These are phyloP conservation scores for Tetragonula clypearis DNA, from an alignment of 1,140 invertebrate species.

Conservation along the genomic window DNA sequence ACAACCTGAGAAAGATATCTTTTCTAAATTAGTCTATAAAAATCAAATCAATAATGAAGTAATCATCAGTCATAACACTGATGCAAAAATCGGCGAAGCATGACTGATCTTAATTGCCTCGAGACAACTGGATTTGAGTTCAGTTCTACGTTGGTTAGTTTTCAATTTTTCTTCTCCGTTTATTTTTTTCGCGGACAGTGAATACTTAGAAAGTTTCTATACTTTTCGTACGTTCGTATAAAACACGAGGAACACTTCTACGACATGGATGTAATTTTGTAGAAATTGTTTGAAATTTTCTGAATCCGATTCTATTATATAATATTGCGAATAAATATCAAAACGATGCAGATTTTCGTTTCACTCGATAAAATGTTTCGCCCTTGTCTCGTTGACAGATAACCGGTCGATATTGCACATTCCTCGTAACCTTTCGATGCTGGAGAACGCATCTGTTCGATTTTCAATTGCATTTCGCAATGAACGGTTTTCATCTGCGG, in stretches of 20 bases:
- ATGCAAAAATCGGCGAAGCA: neutral
- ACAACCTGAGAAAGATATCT: neutral
- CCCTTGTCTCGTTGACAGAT: neutral
- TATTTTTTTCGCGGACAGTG: neutral
- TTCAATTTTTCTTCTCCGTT: neutral
- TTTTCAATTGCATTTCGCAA: conserved; percentile 2
- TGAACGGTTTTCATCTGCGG: neutral
- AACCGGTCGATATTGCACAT: neutral
- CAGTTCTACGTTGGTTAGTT: neutral
- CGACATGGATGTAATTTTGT: neutral
- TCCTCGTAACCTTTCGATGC: neutral
- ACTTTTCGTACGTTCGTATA: neutral
- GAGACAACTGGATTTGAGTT: neutral
- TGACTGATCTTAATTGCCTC: neutral
- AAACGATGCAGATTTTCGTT: no score
- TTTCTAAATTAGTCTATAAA: neutral
- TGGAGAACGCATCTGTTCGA: neutral
- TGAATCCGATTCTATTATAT: no score
- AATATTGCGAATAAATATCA: no score
- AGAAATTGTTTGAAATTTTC: neutral
- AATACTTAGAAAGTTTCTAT: neutral
- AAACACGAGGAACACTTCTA: neutral
- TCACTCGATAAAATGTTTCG: no score
- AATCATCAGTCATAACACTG: neutral
- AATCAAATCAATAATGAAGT: neutral